Evolutionary conservation across 2,113 vertebrate species (phyloP), one percentile per base, ranked within the genome.

Genomic region (Boulengeromyrus knoepffleri): DNA sequence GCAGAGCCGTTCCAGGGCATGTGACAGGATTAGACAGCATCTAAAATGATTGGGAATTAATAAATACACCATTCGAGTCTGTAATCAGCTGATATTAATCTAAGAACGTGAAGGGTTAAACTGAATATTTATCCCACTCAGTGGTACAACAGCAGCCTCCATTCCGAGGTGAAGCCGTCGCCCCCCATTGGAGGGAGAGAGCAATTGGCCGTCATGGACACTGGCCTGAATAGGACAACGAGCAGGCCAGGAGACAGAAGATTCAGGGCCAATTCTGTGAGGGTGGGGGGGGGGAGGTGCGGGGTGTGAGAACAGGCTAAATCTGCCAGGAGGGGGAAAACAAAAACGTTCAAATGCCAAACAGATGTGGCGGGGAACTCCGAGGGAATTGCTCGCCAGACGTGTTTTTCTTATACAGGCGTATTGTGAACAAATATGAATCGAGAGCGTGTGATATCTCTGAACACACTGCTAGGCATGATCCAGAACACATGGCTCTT

Each of bases 1-100:
- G 50, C 87, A 46, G 90, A 42, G 46, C 88, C 52, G 49, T 87
- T 24, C 27, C 91, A 92, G 24, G 46, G 92, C 91, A 36, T 53
- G 77, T 47, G 90, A 91, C 92, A 91, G 39, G 90, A 92, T 91
- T 77, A 66, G 70, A 91, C 86, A 47, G 80, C 42, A 85, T 24
- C 42, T 6, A 47, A 85, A 92, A 94, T 91, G 88, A 91, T 36
- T 46, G 50, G 31, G 45, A 42, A 90, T 45, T 47, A 42, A 85
- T 85, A 85, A 56, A 70, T 49, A 10, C 47, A 53, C 36, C 17
- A 86, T 42, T 36, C 49, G 5, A 80, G 85, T 45, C 83, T 47
- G 45, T 12, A 5, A 85, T n/a, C 21, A 85, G 36, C 74, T 39
- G 31, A 42, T 80, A 42, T 80, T 39, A 77, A 17, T 42, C 74